These are phyloP conservation scores for Plectus sambesii DNA, from an alignment of 1,140 invertebrate genomes.

Conservation along the genomic window DNA sequence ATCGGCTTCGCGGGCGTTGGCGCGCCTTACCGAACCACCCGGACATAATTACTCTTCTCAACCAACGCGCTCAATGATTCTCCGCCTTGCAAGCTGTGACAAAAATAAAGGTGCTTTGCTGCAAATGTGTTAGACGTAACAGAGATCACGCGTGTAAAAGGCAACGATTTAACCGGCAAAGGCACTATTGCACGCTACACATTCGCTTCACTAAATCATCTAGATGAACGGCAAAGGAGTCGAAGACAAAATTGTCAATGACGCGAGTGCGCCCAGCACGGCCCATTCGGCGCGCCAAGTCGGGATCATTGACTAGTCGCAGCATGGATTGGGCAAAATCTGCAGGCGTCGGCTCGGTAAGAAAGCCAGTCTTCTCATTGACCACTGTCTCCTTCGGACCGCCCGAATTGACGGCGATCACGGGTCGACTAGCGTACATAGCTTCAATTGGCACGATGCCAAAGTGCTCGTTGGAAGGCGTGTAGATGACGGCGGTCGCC, in stretches of 20 bases:
- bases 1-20: no score
- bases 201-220: no score
- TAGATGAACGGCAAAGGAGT: constrained; percentile 60
- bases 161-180: no score
- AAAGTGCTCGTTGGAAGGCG: constrained; percentile 93
- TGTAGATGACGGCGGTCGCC: constrained; percentile 71
- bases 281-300: constrained; percentile 57
- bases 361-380: constrained; percentile 72
- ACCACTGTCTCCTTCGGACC: constrained; percentile 86
- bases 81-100: no score
- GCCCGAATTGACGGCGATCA: constrained; percentile 85
- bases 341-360: constrained; percentile 55
- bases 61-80: no score
- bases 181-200: no score
- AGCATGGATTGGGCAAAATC: constrained; percentile 68
- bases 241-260: constrained; percentile 65
- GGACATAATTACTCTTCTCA: no score
- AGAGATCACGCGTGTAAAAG: no score
- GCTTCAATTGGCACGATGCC: constrained; percentile 98
- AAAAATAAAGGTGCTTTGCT: no score
- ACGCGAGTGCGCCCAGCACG: constrained; percentile 60
- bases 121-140: no score
- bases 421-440: constrained; percentile 82
- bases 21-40: no score
- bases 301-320: constrained; percentile 43